phyloP scores from a whole-genome alignment of 2,113 vertebrate species.

The Gymnobelideus leadbeateri region DNA sequence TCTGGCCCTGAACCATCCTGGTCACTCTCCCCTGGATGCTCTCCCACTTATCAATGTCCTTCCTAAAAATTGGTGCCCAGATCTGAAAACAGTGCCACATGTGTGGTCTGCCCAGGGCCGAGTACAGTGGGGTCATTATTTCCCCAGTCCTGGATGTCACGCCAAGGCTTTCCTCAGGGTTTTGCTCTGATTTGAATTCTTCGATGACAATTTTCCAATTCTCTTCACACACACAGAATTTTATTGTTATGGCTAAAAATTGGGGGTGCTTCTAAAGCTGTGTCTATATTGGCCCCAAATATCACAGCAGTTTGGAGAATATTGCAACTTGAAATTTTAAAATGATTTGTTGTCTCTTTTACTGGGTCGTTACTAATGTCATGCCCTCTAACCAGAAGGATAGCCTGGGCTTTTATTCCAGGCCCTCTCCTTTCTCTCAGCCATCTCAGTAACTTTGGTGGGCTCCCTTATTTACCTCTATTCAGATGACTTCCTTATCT shows the following conservation, averaged over 20 bases:
- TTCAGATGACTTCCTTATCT: neutral
- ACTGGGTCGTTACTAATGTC: neutral
- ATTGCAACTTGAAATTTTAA: constrained; percentile 19
- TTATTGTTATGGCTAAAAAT: constrained; percentile 24
- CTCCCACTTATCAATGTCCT: neutral
- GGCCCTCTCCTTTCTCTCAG: neutral
- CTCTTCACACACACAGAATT: constrained; percentile 4
- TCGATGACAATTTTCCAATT: constrained; percentile 17
- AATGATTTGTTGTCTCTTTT: neutral
- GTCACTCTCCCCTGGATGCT: neutral
- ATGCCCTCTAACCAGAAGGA: neutral
- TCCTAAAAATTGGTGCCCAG: neutral
- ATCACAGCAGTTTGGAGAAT: constrained; percentile 29
- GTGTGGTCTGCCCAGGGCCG: neutral
- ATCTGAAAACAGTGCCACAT: constrained; percentile 11
- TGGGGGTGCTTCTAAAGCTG: constrained; percentile 41
- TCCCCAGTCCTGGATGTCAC: neutral
- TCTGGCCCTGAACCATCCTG: neutral
- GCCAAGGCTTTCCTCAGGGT: constrained; percentile 26
- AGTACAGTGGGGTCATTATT: too few relatives aligned
- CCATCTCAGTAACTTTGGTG: neutral
- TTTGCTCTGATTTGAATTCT: constrained; percentile 43
- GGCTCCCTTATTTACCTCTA: neutral
- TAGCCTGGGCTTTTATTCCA: neutral
- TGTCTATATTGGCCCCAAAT: constrained; percentile 7